Percentiles rank a stretch among this genome's conserved stretches.
Conservation (phyloP, 2,888 invertebrate genomes). For the Nomada ruficornis region DNA sequence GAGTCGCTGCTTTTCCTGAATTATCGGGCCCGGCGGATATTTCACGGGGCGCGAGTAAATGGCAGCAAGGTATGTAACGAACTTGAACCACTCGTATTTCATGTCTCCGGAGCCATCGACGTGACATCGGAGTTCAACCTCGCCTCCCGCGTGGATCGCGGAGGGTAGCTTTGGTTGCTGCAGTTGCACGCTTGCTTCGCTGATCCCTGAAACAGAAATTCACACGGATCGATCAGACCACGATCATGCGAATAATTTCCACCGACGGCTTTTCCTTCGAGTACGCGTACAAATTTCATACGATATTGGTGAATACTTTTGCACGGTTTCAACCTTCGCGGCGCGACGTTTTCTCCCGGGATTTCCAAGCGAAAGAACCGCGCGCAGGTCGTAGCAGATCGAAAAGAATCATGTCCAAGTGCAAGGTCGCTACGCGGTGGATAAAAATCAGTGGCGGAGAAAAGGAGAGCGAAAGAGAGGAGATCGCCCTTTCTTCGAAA, state of each 20-base stretch:
- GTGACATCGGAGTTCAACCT: conserved; percentile 87
- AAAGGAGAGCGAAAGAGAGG: background rate
- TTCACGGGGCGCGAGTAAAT: conserved; percentile 38
- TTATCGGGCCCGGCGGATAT: conserved; percentile 33
- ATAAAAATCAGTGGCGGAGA: background rate
- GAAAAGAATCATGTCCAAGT: conserved; percentile 35
- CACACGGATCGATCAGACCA: conserved; percentile 23
- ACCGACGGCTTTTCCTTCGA: background rate
- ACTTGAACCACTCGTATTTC: conserved; percentile 89
- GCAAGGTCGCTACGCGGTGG: conserved; percentile 36
- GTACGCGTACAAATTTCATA: conserved; percentile 35
- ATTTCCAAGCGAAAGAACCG: background rate
- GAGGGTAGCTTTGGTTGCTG: conserved; percentile 86
- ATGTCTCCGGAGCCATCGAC: conserved; percentile 89
- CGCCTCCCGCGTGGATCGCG: conserved; percentile 85
- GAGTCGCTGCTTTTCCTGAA: conserved; percentile 29
- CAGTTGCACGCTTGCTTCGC: conserved; percentile 86
- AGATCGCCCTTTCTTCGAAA: conserved; percentile 14
- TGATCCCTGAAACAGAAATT: conserved; percentile 86
- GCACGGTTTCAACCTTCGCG: too few relatives aligned
- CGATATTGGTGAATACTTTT: conserved; percentile 39
- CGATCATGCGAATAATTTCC: conserved; percentile 41
- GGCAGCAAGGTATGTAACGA: conserved; percentile 70
- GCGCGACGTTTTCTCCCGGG: too few relatives aligned
- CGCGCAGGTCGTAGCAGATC: background rate